A percentile compares a stretch with the other conserved stretches of the same genome.
phyloP scores from a whole-genome alignment of 2,888 invertebrate genomes.

The Xylocampa areola region DNA sequence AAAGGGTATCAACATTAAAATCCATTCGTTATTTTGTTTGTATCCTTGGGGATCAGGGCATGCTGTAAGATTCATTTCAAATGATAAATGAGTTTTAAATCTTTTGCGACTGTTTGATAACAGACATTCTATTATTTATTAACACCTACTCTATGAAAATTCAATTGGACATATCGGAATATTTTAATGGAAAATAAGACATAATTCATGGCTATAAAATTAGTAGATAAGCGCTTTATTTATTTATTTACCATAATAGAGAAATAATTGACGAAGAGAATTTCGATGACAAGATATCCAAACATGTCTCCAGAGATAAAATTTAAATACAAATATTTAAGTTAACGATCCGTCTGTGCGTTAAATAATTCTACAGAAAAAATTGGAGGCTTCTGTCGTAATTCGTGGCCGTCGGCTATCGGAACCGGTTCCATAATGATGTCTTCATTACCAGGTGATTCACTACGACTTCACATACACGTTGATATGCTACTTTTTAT shows the following conservation, averaged over 20 bases:
- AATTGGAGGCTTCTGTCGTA: slow-evolving; percentile 46
- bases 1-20: slow-evolving; percentile 70
- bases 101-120: slow-evolving; percentile 27
- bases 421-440: slow-evolving; percentile 84
- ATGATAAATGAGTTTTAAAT: slow-evolving; percentile 71
- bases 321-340: slow-evolving; percentile 51
- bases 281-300: slow-evolving; percentile 20
- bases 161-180: neutral
- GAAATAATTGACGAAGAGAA: slow-evolving; percentile 10
- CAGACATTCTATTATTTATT: slow-evolving; percentile 7
- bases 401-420: slow-evolving; percentile 56
- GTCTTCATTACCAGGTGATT: slow-evolving; percentile 86
- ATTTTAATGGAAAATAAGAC: neutral
- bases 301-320: slow-evolving; percentile 33
- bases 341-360: slow-evolving; percentile 35
- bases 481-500: slow-evolving; percentile 64
- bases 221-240: no score
- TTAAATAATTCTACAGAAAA: slow-evolving; percentile 46
- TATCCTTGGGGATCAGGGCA: slow-evolving; percentile 71
- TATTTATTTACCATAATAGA: slow-evolving; percentile 1
- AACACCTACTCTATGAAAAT: slow-evolving; percentile 5
- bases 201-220: slow-evolving; percentile 9
- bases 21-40: slow-evolving; percentile 69
- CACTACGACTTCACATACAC: slow-evolving; percentile 70
- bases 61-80: slow-evolving; percentile 59